Evolutionary conservation across 2,113 vertebrate species (phyloP).

Genomic region (Ursus arctos): DNA sequence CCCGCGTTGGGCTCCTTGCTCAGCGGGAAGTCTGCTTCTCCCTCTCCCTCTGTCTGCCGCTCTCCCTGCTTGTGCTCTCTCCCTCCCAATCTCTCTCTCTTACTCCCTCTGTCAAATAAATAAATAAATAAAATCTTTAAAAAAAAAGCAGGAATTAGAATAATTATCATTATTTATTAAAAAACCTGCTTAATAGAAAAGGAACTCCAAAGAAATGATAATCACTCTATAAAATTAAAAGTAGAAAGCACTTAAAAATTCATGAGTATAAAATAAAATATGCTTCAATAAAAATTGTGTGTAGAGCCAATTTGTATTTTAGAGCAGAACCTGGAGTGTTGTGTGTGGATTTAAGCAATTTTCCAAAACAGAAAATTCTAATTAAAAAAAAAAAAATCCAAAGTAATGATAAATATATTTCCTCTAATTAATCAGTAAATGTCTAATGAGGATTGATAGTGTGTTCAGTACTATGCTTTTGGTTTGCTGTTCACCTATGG

Average conservation of each 20-base stretch:
- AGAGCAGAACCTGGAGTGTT: conserved; percentile 1
- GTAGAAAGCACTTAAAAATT: conserved; percentile 58
- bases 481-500: neutral
- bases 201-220: conserved; percentile 51
- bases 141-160: conserved; percentile 37
- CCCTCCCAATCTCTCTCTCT: too few species aligned
- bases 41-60: too few species aligned
- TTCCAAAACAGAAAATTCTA: neutral
- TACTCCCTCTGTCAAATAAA: too few species aligned
- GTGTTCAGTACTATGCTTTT: neutral
- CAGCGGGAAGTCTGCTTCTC: too few species aligned
- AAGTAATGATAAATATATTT: conserved; percentile 11
- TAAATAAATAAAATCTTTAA: too few species aligned
- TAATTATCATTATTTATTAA: conserved; percentile 61
- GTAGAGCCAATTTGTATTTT: neutral
- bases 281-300: conserved; percentile 48
- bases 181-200: conserved; percentile 48
- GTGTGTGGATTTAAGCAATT: neutral
- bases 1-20: too few species aligned
- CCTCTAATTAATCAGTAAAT: neutral
- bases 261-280: conserved; percentile 52
- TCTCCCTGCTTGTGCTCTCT: too few species aligned
- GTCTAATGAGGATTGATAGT: neutral
- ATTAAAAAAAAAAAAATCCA: neutral
- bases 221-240: neutral